These are phyloP conservation scores for Epizoanthus fatuus DNA, from an alignment of 92 coral and sea anemone species.

Conservation along the genomic window DNA sequence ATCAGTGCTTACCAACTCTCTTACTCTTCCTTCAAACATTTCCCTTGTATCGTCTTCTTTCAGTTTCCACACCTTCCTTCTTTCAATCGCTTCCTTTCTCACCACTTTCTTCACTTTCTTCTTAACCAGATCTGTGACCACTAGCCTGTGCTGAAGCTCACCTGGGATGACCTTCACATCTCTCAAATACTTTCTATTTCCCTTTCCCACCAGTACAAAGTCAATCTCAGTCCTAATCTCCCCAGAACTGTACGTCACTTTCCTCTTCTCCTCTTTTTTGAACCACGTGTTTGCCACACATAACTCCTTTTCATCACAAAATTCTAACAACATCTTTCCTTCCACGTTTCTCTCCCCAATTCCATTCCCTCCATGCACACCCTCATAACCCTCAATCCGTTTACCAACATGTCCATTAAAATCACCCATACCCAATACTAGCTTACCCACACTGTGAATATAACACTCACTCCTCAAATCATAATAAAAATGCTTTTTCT, in stretches of 20 bases:
- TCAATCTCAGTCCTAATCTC: constrained; percentile 26
- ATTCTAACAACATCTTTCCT: constrained; percentile 41
- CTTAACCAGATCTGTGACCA: constrained; percentile 37
- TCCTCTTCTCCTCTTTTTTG: constrained; percentile 40
- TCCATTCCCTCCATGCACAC: too few species aligned
- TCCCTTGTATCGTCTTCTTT: too few species aligned
- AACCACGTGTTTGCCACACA: constrained; percentile 48
- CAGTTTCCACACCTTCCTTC: too few species aligned
- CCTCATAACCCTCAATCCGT: too few species aligned
- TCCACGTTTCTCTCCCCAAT: neutral
- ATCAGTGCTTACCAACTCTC: too few species aligned
- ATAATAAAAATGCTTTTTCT: too few species aligned
- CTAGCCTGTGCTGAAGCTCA: constrained; percentile 41
- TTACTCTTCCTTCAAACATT: too few species aligned
- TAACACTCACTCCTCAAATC: too few species aligned
- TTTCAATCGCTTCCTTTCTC: too few species aligned
- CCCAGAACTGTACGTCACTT: constrained; percentile 37
- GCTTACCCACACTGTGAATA: too few species aligned
- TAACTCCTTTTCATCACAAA: constrained; percentile 44
- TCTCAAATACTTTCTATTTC: constrained; percentile 38
- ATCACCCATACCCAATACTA: too few species aligned
- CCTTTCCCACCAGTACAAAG: constrained; percentile 44
- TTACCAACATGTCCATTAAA: too few species aligned
- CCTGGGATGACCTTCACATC: constrained; percentile 46
- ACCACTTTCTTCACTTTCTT: neutral